Evolutionary conservation across 1,140 invertebrate genomes (phyloP).

Genomic region (Chlorops oryzae): DNA sequence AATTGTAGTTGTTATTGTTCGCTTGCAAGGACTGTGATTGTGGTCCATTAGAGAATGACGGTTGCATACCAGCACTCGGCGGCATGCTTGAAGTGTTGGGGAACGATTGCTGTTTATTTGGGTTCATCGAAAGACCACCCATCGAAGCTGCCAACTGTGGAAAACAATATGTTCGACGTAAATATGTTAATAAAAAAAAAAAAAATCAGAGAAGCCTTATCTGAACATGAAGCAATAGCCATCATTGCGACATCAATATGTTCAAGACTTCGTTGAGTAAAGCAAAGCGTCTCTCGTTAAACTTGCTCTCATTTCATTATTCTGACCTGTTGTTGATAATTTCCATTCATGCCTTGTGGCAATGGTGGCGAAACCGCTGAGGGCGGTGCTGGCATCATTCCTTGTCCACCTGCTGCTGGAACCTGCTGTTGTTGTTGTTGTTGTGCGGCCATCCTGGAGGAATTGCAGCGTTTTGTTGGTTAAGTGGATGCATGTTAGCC

Average conservation of each 20-base stretch:
- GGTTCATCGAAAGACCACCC: conserved; percentile 34
- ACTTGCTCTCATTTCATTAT: background rate
- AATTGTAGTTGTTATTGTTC: conserved; percentile 9
- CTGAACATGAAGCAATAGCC: background rate
- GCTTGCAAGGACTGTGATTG: background rate
- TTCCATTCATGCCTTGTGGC: conserved; percentile 36
- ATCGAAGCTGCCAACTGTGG: conserved; percentile 38
- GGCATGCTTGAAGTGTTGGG: background rate
- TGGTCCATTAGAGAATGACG: background rate
- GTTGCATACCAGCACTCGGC: background rate
- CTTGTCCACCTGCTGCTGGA: conserved; percentile 17
- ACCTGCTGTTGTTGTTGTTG: conserved; percentile 28
- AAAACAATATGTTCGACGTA: background rate
- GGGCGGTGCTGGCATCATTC: conserved; percentile 6
- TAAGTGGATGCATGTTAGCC: too few species aligned
- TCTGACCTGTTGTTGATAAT: conserved; percentile 43
- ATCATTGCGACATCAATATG: background rate
- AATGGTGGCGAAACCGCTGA: conserved; percentile 16
- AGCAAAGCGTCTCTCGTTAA: background rate
- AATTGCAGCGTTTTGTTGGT: too few species aligned
- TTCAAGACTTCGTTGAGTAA: background rate
- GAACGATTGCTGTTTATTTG: conserved; percentile 27
- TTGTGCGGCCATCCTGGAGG: conserved; percentile 18
- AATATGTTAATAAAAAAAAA: background rate
- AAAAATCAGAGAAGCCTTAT: background rate